Conservation (phyloP, 2,797 vertebrate species). For the Yasuhikotakia modesta region DNA sequence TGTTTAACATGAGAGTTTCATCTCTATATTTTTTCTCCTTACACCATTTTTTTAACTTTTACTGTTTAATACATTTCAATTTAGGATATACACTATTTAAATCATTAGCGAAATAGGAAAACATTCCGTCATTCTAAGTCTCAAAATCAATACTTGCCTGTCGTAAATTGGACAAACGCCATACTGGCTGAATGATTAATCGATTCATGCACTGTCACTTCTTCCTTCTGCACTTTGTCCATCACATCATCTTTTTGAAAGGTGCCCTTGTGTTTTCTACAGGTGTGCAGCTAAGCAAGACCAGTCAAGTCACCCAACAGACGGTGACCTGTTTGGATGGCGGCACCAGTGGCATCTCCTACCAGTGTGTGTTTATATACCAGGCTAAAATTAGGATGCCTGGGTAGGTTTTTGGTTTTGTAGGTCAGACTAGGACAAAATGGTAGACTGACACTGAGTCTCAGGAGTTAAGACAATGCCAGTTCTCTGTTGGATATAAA, state of each 20-base stretch:
- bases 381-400: conserved; percentile 43
- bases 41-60: not conserved
- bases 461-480: conserved; percentile 13
- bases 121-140: not conserved
- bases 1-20: conserved; percentile 3
- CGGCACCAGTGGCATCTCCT: conserved; percentile 43
- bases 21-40: not conserved
- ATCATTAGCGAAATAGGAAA: conserved; percentile 11
- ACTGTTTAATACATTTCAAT: not conserved
- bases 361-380: conserved; percentile 42
- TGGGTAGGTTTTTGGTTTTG: conserved; percentile 31
- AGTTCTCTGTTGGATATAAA: conserved; percentile 9
- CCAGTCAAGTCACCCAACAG: conserved; percentile 42
- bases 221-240: conserved; percentile 26
- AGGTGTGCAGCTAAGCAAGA: conserved; percentile 51
- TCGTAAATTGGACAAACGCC: conserved; percentile 21
- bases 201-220: conserved; percentile 45
- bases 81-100: not conserved
- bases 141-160: conserved; percentile 24
- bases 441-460: conserved; percentile 18
- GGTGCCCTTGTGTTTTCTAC: conserved; percentile 55
- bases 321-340: conserved; percentile 45
- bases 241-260: conserved; percentile 43
- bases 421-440: conserved; percentile 23
- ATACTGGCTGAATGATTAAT: conserved; percentile 44